These are phyloP conservation scores for Polyploca ridens DNA, from an alignment of 2,888 invertebrate genomes.

Conservation along the genomic window DNA sequence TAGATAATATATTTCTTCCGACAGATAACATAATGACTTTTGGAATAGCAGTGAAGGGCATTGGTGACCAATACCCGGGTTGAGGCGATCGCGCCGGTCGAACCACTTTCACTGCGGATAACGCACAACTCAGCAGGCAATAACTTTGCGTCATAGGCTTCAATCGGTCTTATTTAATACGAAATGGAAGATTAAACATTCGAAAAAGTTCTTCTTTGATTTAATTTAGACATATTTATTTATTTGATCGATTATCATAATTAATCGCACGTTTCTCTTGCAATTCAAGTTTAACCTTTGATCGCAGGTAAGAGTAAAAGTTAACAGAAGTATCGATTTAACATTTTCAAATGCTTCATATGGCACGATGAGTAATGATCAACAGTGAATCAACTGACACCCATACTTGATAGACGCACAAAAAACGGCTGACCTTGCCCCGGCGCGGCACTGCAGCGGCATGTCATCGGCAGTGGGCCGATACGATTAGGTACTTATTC, in stretches of 20 bases:
- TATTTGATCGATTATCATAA: not conserved
- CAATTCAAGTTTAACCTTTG: not conserved
- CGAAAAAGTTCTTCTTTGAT: constrained; percentile 1
- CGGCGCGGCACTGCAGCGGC: constrained; percentile 17
- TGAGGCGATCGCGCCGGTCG: constrained; percentile 34
- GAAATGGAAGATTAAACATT: too few species aligned
- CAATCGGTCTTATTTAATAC: not conserved
- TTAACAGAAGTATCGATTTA: not conserved
- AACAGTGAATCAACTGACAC: constrained; percentile 11
- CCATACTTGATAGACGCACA: constrained; percentile 13
- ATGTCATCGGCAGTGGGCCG: constrained; percentile 21
- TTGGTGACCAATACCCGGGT: constrained; percentile 21
- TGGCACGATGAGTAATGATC: constrained; percentile 8
- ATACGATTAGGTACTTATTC: constrained; percentile 31
- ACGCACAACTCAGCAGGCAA: constrained; percentile 33
- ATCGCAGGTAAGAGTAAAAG: not conserved
- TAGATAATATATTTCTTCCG: constrained; percentile 25
- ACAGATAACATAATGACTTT: constrained; percentile 24
- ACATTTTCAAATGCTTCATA: constrained; percentile 7
- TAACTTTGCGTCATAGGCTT: constrained; percentile 2
- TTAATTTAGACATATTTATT: not conserved
- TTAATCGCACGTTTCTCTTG: not conserved
- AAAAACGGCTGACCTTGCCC: constrained; percentile 20
- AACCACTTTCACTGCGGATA: constrained; percentile 64
- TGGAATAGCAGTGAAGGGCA: constrained; percentile 29